These are phyloP conservation scores for Tokudaia tokunoshimensis DNA, from an alignment of 2,797 vertebrate species.

Conservation along the genomic window DNA sequence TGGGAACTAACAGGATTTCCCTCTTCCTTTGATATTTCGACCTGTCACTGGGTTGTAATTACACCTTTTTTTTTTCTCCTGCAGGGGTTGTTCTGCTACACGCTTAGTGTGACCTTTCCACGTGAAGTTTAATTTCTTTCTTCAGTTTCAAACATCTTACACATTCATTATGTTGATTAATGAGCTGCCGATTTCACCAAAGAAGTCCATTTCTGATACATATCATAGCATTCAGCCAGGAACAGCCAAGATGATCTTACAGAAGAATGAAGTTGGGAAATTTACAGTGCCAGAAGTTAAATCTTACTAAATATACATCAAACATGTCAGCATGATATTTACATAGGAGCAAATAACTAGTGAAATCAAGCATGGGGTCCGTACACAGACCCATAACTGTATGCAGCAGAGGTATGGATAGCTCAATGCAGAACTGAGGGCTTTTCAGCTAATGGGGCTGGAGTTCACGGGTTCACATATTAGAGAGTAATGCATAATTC, in stretches of 20 bases:
- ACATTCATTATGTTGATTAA: slow-evolving; percentile 69
- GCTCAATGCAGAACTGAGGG: not conserved
- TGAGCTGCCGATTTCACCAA: slow-evolving; percentile 49
- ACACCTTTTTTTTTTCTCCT: slow-evolving; percentile 16
- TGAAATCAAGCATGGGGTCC: not conserved
- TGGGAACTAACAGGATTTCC: not conserved
- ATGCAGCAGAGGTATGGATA: not conserved
- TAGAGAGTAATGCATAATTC: not conserved
- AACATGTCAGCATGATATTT: not conserved
- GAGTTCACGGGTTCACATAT: not conserved
- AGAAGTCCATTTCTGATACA: slow-evolving; percentile 64
- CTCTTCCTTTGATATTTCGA: slow-evolving; percentile 34
- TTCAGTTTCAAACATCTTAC: slow-evolving; percentile 66
- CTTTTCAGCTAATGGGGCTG: not conserved
- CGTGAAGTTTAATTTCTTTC: slow-evolving; percentile 64
- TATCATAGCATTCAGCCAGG: slow-evolving; percentile 9
- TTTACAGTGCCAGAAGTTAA: slow-evolving; percentile 12
- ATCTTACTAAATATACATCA: not conserved
- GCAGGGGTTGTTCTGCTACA: slow-evolving; percentile 8
- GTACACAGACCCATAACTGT: not conserved
- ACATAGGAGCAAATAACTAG: not conserved
- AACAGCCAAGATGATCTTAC: slow-evolving; percentile 32
- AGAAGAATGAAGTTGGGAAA: not conserved
- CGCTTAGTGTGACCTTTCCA: slow-evolving; percentile 56
- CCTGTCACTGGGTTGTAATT: slow-evolving; percentile 23